A percentile compares a stretch with the other conserved stretches of the same genome.
Conservation (phyloP, 92 coral and sea anemone genomes). For the Epizoanthus scotinus region DNA sequence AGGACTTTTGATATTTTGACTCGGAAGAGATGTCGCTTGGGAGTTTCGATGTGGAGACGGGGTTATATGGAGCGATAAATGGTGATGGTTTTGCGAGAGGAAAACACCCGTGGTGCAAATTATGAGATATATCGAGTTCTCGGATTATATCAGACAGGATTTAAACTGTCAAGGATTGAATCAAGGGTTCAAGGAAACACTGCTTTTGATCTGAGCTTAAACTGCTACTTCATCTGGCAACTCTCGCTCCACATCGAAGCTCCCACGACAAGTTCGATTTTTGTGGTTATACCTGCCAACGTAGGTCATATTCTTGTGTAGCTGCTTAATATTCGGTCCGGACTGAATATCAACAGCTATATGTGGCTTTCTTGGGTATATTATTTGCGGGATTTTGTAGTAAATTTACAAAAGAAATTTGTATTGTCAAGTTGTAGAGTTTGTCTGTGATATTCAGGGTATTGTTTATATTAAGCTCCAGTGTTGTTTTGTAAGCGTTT, state of each 20-base stretch:
- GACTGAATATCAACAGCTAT: conserved; percentile 7
- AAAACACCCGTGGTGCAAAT: neutral
- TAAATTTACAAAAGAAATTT: no score
- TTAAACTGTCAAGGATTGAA: neutral
- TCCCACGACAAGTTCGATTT: conserved; percentile 9
- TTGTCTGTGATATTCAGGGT: neutral
- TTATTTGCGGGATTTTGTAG: no score
- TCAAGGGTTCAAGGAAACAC: neutral
- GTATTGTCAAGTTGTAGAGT: neutral
- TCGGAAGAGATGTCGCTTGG: neutral
- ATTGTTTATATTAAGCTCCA: neutral
- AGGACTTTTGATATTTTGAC: conserved; percentile 39
- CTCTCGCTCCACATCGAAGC: conserved; percentile 33
- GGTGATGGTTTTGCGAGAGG: neutral
- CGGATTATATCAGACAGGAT: neutral
- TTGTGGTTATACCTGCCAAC: conserved; percentile 1
- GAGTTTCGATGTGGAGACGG: conserved; percentile 25
- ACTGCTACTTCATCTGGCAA: neutral
- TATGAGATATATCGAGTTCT: neutral
- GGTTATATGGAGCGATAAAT: neutral
- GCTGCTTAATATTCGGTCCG: conserved; percentile 14
- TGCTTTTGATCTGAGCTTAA: neutral
- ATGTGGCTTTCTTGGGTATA: neutral
- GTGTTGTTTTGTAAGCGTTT: conserved; percentile 14
- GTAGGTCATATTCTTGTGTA: conserved; percentile 8